Percentiles rank a stretch among this genome's conserved stretches.
Evolutionary conservation across 2,888 invertebrate genomes (phyloP).

Genomic region (Tipula helvola): DNA sequence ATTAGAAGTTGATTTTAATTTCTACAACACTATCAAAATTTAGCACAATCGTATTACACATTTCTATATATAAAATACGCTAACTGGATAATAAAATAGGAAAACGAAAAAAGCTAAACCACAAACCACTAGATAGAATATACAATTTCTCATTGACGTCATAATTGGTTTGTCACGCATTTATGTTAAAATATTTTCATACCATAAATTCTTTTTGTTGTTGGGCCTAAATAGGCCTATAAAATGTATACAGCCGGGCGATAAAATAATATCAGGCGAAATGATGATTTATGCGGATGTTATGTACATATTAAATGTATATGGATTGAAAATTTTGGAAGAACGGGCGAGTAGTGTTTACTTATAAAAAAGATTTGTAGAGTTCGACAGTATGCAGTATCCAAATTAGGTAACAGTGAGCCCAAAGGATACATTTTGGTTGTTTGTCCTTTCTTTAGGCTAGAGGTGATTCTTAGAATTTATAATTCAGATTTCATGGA

Average conservation of each 20-base stretch:
- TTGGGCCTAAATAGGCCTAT: background rate
- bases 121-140: background rate
- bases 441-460: too few relatives aligned
- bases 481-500: too few relatives aligned
- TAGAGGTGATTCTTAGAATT: too few relatives aligned
- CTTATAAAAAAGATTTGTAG: too few relatives aligned
- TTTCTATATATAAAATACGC: background rate
- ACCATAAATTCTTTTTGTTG: background rate
- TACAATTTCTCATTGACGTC: background rate
- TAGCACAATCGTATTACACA: background rate
- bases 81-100: background rate
- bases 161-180: background rate
- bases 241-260: background rate
- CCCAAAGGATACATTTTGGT: too few relatives aligned
- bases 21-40: background rate
- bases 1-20: background rate
- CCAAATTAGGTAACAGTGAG: too few relatives aligned
- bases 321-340: background rate
- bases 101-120: background rate
- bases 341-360: too few relatives aligned
- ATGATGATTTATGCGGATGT: background rate
- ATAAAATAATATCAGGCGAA: background rate
- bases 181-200: background rate
- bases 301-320: background rate
- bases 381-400: too few relatives aligned